Conservation (phyloP, 2,113 vertebrate species). For the Phaethon lepturus region DNA sequence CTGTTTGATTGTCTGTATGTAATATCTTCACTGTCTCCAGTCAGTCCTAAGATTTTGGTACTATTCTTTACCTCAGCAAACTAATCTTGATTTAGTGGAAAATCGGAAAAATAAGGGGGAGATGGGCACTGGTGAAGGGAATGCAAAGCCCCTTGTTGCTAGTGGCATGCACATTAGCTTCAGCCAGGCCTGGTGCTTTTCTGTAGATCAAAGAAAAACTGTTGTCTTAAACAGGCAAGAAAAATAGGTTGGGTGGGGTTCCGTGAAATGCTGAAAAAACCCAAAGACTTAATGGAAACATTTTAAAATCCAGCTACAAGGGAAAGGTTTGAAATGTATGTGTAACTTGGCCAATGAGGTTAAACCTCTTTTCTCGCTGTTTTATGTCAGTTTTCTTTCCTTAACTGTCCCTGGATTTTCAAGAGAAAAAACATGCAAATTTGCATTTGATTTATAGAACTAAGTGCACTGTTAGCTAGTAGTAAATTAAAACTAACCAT, state of each 20-base stretch:
- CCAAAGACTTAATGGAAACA: slow-evolving; percentile 54
- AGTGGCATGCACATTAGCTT: not conserved
- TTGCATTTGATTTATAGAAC: slow-evolving; percentile 58
- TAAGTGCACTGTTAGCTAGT: slow-evolving; percentile 45
- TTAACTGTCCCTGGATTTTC: slow-evolving; percentile 16
- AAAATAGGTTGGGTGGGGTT: slow-evolving; percentile 47
- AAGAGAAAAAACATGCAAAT: slow-evolving; percentile 30
- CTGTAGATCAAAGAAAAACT: slow-evolving; percentile 58
- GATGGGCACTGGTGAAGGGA: not conserved
- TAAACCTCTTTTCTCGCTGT: slow-evolving; percentile 36
- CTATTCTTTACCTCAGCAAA: not conserved
- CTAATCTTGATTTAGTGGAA: not conserved
- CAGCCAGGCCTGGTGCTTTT: slow-evolving; percentile 47
- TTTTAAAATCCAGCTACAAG: slow-evolving; percentile 26
- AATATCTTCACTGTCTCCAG: not conserved
- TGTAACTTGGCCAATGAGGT: slow-evolving; percentile 35
- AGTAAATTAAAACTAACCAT: slow-evolving; percentile 54
- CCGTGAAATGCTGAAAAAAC: slow-evolving; percentile 51
- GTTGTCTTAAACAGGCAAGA: slow-evolving; percentile 62
- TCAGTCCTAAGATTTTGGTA: not conserved
- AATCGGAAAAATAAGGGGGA: not conserved
- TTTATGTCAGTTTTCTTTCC: slow-evolving; percentile 42
- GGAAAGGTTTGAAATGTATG: not conserved
- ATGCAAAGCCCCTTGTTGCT: slow-evolving; percentile 16
- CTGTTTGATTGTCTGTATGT: not conserved